Evolutionary conservation across 2,888 invertebrate genomes (phyloP).

Genomic region (Octonoba sinensis): DNA sequence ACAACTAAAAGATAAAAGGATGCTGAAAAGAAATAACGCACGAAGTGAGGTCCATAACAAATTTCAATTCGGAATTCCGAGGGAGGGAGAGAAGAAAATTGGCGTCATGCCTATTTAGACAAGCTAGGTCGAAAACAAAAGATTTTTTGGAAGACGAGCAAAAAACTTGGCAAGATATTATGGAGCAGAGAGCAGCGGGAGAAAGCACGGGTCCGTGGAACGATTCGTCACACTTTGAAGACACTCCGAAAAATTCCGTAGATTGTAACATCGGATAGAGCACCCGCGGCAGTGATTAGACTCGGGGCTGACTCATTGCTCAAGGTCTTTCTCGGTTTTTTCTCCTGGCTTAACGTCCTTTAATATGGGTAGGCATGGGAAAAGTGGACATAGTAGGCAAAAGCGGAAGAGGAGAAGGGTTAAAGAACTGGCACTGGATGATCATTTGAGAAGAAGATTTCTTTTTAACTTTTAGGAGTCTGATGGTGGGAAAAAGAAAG

Average conservation of each 20-base stretch:
- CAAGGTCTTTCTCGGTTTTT: slow-evolving; percentile 21
- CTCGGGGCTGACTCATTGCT: slow-evolving; percentile 35
- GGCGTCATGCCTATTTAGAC: slow-evolving; percentile 55
- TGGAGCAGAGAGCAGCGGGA: slow-evolving; percentile 3
- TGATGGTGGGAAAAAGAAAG: no score
- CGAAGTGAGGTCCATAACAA: slow-evolving; percentile 11
- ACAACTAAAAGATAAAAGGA: slow-evolving; percentile 11
- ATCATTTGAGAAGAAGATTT: slow-evolving; percentile 2
- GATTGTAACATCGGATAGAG: slow-evolving; percentile 46
- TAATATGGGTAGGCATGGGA: slow-evolving; percentile 41
- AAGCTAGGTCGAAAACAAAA: slow-evolving; percentile 38
- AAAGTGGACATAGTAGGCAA: slow-evolving; percentile 38
- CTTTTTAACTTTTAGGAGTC: no score
- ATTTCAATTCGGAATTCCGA: slow-evolving; percentile 15
- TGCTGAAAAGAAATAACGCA: neutral
- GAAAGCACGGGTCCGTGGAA: slow-evolving; percentile 45
- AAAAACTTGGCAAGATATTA: slow-evolving; percentile 1
- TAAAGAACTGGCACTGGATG: slow-evolving; percentile 36
- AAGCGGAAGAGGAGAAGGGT: slow-evolving; percentile 38
- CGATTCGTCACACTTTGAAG: slow-evolving; percentile 58
- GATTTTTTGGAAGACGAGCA: slow-evolving; percentile 14
- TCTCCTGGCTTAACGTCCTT: slow-evolving; percentile 20
- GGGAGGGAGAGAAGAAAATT: neutral
- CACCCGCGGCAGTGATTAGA: slow-evolving; percentile 43
- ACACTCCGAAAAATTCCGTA: slow-evolving; percentile 44